Percentiles rank a stretch among this genome's conserved stretches.
Conservation (phyloP, 2,797 vertebrate genomes). For the Acrossocheilus wenchowensis region DNA sequence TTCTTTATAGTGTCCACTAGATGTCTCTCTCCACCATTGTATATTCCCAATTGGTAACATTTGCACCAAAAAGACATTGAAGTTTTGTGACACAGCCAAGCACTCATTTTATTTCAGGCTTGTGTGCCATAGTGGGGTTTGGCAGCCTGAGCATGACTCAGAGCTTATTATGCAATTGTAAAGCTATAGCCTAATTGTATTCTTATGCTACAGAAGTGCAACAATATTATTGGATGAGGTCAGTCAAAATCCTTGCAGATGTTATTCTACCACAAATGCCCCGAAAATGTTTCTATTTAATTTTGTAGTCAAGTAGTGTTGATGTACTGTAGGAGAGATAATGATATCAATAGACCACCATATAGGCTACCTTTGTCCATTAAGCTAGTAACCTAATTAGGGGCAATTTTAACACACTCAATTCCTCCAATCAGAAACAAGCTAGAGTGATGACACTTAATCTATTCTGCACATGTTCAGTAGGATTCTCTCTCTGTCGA, state of each 20-base stretch:
- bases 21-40: slow-evolving; percentile 3
- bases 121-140: not conserved
- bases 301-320: not conserved
- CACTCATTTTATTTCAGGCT: slow-evolving; percentile 1
- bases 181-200: not conserved
- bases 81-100: not conserved
- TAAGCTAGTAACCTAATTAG: not conserved
- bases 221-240: not conserved
- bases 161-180: slow-evolving; percentile 5
- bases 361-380: not conserved
- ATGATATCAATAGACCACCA: not conserved
- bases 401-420: too few species aligned
- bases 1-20: slow-evolving; percentile 24
- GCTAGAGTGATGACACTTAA: too few species aligned
- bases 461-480: too few species aligned
- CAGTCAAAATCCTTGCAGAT: not conserved
- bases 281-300: not conserved
- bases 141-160: not conserved
- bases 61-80: not conserved
- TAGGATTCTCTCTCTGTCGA: too few species aligned
- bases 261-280: not conserved
- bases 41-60: not conserved
- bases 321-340: not conserved
- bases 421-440: too few species aligned
- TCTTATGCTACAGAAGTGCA: not conserved